Percentiles rank a stretch among this genome's conserved stretches.
These are phyloP conservation scores for Caenorhabditis tropicalis DNA, from an alignment of 1,140 invertebrate species.

Conservation along the genomic window DNA sequence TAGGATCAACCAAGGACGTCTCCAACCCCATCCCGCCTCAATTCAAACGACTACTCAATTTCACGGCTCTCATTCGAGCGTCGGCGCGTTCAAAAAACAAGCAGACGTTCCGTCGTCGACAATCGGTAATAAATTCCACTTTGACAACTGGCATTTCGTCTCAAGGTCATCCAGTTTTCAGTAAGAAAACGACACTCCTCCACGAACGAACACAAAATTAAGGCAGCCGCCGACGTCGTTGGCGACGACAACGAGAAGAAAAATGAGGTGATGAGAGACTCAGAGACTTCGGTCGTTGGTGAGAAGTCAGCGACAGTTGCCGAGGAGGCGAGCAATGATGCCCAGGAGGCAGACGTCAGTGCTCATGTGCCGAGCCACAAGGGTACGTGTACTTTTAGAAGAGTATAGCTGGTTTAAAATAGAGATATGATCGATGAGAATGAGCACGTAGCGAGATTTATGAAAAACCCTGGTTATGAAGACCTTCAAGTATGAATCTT, in stretches of 20 bases:
- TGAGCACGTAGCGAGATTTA: too few relatives aligned
- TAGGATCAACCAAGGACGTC: too few relatives aligned
- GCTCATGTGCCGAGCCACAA: neutral
- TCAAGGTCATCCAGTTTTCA: conserved; percentile 20
- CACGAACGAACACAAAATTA: neutral
- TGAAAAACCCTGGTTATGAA: too few relatives aligned
- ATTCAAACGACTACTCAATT: neutral
- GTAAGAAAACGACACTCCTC: conserved; percentile 11
- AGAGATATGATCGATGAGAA: neutral
- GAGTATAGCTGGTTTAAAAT: neutral
- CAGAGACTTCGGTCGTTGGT: neutral
- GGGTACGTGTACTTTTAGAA: conserved; percentile 27
- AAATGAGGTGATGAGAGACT: neutral
- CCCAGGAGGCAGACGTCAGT: neutral
- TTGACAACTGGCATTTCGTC: neutral
- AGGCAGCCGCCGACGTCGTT: neutral
- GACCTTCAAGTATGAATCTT: too few relatives aligned
- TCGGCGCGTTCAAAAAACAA: neutral
- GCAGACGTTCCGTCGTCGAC: neutral
- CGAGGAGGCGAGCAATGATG: neutral
- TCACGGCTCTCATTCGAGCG: neutral
- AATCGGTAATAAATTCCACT: conserved; percentile 12
- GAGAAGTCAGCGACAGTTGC: neutral
- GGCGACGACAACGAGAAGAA: neutral
- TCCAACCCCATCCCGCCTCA: neutral